These are phyloP conservation scores for Nothobranchius furzeri DNA, from an alignment of 2,113 vertebrate species.

Conservation along the genomic window DNA sequence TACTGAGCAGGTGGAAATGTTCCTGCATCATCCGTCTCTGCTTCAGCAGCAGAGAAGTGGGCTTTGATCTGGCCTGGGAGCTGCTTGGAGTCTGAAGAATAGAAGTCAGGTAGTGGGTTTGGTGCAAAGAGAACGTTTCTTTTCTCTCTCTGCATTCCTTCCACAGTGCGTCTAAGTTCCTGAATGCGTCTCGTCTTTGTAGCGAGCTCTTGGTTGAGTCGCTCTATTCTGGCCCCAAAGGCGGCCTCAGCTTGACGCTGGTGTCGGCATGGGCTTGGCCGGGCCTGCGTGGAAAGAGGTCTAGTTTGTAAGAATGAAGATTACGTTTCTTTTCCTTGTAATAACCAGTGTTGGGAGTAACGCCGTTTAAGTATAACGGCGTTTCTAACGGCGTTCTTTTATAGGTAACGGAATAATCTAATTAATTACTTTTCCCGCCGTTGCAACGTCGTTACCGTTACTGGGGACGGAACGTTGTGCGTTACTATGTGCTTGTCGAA, in stretches of 20 bases:
- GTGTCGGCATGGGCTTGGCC: slow-evolving; percentile 64
- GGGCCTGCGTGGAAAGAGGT: slow-evolving; percentile 44
- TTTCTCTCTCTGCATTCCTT: slow-evolving; percentile 88
- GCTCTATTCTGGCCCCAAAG: slow-evolving; percentile 76
- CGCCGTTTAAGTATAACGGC: too few species aligned
- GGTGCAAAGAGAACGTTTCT: slow-evolving; percentile 78
- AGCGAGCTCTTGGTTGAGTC: slow-evolving; percentile 85
- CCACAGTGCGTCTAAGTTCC: slow-evolving; percentile 87
- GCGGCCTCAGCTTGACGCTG: slow-evolving; percentile 78
- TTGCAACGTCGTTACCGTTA: too few species aligned
- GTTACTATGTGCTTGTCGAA: too few species aligned
- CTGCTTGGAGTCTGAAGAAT: slow-evolving; percentile 15
- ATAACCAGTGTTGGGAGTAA: too few species aligned
- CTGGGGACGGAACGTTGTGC: too few species aligned
- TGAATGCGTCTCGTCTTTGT: slow-evolving; percentile 85
- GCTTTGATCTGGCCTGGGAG: slow-evolving; percentile 4
- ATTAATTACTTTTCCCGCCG: too few species aligned
- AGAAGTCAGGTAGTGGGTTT: slow-evolving; percentile 2
- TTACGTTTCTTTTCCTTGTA: neutral
- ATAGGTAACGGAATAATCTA: too few species aligned
- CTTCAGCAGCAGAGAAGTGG: neutral
- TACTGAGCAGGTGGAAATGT: slow-evolving; percentile 62
- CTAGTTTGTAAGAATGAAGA: neutral
- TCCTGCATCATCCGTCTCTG: neutral
- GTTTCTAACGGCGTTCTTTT: too few species aligned